Percentiles rank a stretch among this genome's conserved stretches.
Evolutionary conservation across 2,113 vertebrate species (phyloP).

Genomic region (Pelobates fuscus): DNA sequence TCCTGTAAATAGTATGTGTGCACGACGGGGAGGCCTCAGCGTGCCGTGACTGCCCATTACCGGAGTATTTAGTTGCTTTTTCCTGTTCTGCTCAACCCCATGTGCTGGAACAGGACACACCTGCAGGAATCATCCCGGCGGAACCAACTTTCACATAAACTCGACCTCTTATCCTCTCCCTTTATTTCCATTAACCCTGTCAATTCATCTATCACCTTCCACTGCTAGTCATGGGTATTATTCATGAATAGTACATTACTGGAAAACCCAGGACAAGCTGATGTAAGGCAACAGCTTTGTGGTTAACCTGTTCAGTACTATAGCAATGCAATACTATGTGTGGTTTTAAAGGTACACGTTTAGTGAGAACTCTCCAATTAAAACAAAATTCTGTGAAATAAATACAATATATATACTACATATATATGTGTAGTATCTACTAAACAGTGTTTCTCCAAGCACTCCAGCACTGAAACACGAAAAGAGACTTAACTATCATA

Average conservation of each 20-base stretch:
- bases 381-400: too few relatives aligned
- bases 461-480: too few relatives aligned
- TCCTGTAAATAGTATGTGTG: background rate
- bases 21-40: background rate
- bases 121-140: conserved; percentile 65
- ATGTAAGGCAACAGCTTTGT: background rate
- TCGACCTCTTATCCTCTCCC: conserved; percentile 35
- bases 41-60: conserved; percentile 19
- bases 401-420: too few relatives aligned
- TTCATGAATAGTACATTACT: background rate
- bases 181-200: conserved; percentile 25
- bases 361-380: too few relatives aligned
- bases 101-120: conserved; percentile 66
- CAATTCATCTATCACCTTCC: conserved; percentile 7
- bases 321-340: too few relatives aligned
- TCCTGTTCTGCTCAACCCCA: conserved; percentile 64
- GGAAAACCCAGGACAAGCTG: background rate
- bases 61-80: conserved; percentile 61
- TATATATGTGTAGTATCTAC: too few relatives aligned
- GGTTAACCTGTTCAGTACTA: too few relatives aligned
- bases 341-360: too few relatives aligned
- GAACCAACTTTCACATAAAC: conserved; percentile 35
- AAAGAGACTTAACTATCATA: too few relatives aligned
- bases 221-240: background rate
- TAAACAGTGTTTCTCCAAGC: too few relatives aligned